phyloP scores from a whole-genome alignment of 1,140 invertebrate species.

The Tyrophagus putrescentiae region DNA sequence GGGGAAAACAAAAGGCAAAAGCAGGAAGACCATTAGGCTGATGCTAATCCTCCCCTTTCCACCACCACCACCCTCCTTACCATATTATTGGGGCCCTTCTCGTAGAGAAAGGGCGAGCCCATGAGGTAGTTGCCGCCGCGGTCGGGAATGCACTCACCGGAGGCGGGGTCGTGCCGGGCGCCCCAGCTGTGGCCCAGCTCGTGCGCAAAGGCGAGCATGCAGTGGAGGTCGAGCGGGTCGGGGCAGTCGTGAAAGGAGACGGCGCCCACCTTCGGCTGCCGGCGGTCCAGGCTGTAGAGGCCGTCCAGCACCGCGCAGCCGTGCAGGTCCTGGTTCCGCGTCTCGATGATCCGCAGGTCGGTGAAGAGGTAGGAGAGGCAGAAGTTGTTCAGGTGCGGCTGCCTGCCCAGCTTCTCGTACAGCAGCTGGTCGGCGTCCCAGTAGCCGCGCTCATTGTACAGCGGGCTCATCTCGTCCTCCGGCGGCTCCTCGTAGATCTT shows the following conservation, averaged over 20 bases:
- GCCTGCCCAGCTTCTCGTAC: background rate
- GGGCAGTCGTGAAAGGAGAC: background rate
- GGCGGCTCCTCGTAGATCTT: background rate
- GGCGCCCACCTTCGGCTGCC: background rate
- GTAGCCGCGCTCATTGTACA: background rate
- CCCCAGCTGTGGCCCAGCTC: slow-evolving; percentile 4
- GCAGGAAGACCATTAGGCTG: background rate
- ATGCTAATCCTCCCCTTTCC: no score
- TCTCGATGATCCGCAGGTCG: background rate
- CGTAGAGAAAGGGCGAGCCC: background rate
- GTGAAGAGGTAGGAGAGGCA: background rate
- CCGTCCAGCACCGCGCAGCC: background rate
- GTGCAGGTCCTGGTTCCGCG: background rate
- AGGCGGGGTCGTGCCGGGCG: background rate
- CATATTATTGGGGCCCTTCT: background rate
- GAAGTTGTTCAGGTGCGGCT: background rate
- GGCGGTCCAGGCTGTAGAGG: background rate
- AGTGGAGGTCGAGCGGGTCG: background rate
- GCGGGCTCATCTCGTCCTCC: background rate
- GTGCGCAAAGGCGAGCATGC: background rate
- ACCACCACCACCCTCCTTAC: no score
- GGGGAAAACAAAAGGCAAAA: background rate
- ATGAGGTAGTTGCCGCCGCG: background rate
- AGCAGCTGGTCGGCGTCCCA: background rate
- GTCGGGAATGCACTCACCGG: background rate